A percentile compares a stretch with the other conserved stretches of the same genome.
Conservation (phyloP, 2,888 invertebrate genomes). For the Theodoxus fluviatilis region DNA sequence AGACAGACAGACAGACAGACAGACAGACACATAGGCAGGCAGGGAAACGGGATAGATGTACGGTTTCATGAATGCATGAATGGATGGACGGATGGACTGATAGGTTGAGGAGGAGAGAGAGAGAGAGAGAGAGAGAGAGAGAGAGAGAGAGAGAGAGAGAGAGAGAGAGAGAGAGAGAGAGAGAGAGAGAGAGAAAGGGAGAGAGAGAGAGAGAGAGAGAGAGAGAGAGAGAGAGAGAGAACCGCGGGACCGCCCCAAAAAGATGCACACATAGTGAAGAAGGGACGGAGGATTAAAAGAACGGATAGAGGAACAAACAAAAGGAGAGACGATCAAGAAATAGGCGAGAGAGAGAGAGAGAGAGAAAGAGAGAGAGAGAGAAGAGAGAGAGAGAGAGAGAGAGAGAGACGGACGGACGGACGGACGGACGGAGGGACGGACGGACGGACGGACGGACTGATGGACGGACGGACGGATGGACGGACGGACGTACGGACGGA, state of each 20-base stretch:
- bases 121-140: slow-evolving; percentile 9
- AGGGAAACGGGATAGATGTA: too few species aligned
- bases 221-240: background rate
- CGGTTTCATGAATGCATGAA: too few species aligned
- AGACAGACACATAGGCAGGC: background rate
- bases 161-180: background rate
- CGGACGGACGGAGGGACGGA: background rate
- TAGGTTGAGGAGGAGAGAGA: background rate
- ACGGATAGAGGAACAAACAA: background rate
- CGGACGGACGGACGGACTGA: background rate
- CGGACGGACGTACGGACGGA: background rate
- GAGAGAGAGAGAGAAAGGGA: background rate
- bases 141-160: background rate
- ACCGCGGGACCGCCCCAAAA: background rate
- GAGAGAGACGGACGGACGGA: background rate
- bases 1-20: background rate
- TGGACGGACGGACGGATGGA: background rate
- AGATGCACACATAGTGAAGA: background rate
- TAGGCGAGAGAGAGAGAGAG: background rate
- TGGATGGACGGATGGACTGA: background rate
- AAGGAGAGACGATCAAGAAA: too few species aligned
- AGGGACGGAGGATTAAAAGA: background rate
- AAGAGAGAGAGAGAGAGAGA: background rate
- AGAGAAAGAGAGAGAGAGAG: background rate
- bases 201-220: background rate